Base-by-base conservation (phyloP, 2,113 vertebrate genomes). In the Sander vitreus region DNA sequence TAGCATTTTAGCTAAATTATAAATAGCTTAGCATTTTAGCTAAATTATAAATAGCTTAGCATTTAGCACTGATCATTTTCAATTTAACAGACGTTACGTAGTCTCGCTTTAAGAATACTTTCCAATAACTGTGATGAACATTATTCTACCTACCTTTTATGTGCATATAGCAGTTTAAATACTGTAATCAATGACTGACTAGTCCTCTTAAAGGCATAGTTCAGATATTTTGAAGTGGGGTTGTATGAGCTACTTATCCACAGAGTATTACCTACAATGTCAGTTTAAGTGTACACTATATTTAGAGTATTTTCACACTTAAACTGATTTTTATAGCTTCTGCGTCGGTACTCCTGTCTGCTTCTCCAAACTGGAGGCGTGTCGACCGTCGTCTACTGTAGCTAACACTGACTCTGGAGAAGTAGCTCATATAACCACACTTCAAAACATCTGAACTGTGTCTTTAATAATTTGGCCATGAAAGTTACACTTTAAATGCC, bases 111-210 rank as follows among this genome's bases (percentile, higher is more conserved):
- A 54, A 73, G 14, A 53, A 36, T 4, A 47, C 25, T 23, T 25
- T 51, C 59, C 48, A 76, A 47, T 59, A 54, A 57, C 1, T 67
- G 54, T 1, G 6, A 55, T 27, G 11, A 75, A 6, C 45, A 1
- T 68, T 21, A 59, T 45, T 63, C 39, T 65, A 62, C 30, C 73
- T 66, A 68, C 1, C 25, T 55, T 69, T 65, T 19, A 60, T 67
- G 78, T 83, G 80, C 88, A 68, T 45, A 30, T 19, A 72, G 74
- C 68, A 25, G 62, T 36, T 73, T 78, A 68, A 89, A 85, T 74
- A 51, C 73, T 64, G 19, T 58, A 6, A 51, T 54, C 47, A 12
- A 19, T 57, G 59, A 81, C 11, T 10, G 2, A 9, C 39, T 39
- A 39, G 7, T 39, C 39, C 39, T 39, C 39, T 39, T 39, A 39